Evolutionary conservation across 2,888 invertebrate genomes (phyloP).

Genomic region (Lycocerus yunnanus): DNA sequence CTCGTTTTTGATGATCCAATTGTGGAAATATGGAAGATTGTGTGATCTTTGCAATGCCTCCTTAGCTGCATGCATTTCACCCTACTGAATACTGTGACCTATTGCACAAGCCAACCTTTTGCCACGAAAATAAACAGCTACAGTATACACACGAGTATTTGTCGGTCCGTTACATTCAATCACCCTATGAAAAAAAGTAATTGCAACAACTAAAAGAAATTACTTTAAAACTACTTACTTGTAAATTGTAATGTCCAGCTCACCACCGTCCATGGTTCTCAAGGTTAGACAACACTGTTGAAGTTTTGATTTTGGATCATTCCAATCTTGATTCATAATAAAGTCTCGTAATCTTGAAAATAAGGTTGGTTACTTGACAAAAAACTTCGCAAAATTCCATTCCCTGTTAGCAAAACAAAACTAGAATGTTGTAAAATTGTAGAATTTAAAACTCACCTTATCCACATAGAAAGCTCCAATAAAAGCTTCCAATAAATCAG

Average conservation of each 20-base stretch:
- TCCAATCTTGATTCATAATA: slow-evolving; percentile 99
- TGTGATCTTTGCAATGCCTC: slow-evolving; percentile 84
- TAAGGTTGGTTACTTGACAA: slow-evolving; percentile 80
- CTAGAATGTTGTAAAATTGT: neutral
- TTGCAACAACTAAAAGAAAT: neutral
- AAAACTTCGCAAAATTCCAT: slow-evolving; percentile 86
- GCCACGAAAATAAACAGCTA: slow-evolving; percentile 96
- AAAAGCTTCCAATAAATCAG: slow-evolving; percentile 95
- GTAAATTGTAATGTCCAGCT: slow-evolving; percentile 97
- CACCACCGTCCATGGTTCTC: slow-evolving; percentile 92
- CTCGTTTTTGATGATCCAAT: slow-evolving; percentile 86
- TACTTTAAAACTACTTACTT: slow-evolving; percentile 67
- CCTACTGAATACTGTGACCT: slow-evolving; percentile 95
- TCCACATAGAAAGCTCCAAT: slow-evolving; percentile 96
- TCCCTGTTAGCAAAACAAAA: slow-evolving; percentile 58
- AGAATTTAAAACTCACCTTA: slow-evolving; percentile 60
- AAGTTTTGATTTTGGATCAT: slow-evolving; percentile 98
- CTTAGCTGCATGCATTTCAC: slow-evolving; percentile 98
- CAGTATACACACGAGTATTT: slow-evolving; percentile 94
- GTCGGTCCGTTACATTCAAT: slow-evolving; percentile 96
- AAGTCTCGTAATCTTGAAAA: slow-evolving; percentile 96
- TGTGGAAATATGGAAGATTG: slow-evolving; percentile 91
- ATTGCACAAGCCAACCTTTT: slow-evolving; percentile 86
- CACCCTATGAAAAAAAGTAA: slow-evolving; percentile 65
- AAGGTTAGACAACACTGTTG: slow-evolving; percentile 98